Base-by-base conservation (phyloP, 2,888 invertebrate species). In the Tryphoninae sp. region DNA sequence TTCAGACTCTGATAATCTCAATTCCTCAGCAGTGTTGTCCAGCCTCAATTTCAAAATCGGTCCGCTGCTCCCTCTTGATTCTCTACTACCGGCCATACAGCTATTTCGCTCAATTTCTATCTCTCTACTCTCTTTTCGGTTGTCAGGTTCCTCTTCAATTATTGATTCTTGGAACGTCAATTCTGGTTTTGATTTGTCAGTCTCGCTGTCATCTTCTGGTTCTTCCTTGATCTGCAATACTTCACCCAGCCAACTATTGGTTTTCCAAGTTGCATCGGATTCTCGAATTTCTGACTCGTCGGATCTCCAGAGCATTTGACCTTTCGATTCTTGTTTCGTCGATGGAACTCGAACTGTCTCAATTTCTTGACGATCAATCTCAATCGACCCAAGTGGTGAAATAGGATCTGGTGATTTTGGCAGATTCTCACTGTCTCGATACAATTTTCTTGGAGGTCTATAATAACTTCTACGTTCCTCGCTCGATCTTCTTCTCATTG, bases 31-130 rank as follows among this genome's bases (percentile, higher is more conserved):
- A 7, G 40, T 22, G 22, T 68, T 59, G 1, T 76, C 68, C 22
- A 76, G n/a, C 64, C 77, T 68, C 3, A 80, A 22, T 53, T 77
- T 68, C 51, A 76, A 77, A 3, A 73, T 16, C 0, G 77, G 77
- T 65, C 55, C 51, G 26, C 42, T 40, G 11, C 22, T 33, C 8
- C 40, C 61, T 8, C 0, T 13, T 13, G 73, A 26, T 45, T 45
- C 26, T 53, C 23, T 19, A 3, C 11, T 51, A 59, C 49, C 67
- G 9, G 11, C n/a, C 40, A 16, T 51, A 1, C 22, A n/a, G 3
- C 33, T 59, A 11, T n/a, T 26, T 23, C 33, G 26, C 9, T 23
- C 42, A 42, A 19, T 22, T 26, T 33, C 65, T 81, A 26, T 59
- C 16, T 23, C 4, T 58, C 78, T 23, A 16, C 33, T 49, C 19